A percentile compares a stretch with the other conserved stretches of the same genome.
These are phyloP conservation scores for Heliconius hermathena DNA, from an alignment of 1,140 invertebrate genomes.

Conservation along the genomic window DNA sequence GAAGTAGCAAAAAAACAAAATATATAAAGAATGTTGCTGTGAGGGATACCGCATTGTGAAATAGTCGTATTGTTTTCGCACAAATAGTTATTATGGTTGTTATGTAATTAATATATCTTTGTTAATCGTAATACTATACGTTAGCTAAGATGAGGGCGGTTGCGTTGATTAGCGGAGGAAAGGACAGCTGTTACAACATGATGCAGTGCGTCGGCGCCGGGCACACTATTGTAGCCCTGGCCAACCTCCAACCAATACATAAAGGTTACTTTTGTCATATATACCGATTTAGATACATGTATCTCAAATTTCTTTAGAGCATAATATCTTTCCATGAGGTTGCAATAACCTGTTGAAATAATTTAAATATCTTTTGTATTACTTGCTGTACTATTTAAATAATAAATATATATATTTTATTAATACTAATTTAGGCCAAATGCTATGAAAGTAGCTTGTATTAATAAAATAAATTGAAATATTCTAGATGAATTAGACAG, in stretches of 20 bases:
- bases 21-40: conserved; percentile 56
- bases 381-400: neutral
- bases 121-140: conserved; percentile 52
- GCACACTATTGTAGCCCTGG: conserved; percentile 97
- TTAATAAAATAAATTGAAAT: neutral
- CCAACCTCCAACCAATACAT: conserved; percentile 95
- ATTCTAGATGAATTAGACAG: conserved; percentile 96
- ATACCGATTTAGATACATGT: conserved; percentile 48
- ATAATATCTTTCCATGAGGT: conserved; percentile 2
- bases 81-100: conserved; percentile 71
- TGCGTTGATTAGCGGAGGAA: conserved; percentile 97
- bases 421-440: neutral
- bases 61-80: conserved; percentile 62
- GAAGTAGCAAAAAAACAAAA: conserved; percentile 25
- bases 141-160: conserved; percentile 90
- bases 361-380: neutral
- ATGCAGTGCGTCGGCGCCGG: conserved; percentile 98
- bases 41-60: conserved; percentile 62
- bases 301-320: conserved; percentile 23
- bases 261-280: conserved; percentile 85
- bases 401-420: neutral
- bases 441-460: neutral
- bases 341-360: neutral
- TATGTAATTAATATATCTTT: conserved; percentile 72
- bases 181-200: conserved; percentile 99